A percentile compares a stretch with the other conserved stretches of the same genome.
Evolutionary conservation across 2,797 vertebrate genomes (phyloP).

Genomic region (Decapterus maruadsi): DNA sequence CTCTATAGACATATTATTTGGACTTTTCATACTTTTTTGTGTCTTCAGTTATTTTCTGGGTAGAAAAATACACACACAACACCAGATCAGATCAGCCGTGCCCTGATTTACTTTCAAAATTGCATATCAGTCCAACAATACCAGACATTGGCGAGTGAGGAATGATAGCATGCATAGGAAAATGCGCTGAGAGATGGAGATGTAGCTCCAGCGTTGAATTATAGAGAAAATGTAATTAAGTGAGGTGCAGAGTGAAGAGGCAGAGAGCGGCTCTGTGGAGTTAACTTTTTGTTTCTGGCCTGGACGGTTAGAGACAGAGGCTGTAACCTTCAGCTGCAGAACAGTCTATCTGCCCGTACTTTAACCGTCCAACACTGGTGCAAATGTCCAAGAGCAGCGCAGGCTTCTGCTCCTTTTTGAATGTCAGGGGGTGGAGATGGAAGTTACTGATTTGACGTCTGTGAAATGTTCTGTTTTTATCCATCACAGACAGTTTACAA

Average conservation of each 20-base stretch:
- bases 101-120: not conserved
- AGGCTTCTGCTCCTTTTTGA: not conserved
- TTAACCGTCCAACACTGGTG: constrained; percentile 3
- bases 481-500: not conserved
- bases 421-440: not conserved
- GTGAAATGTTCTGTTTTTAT: not conserved
- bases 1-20: not conserved
- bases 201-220: constrained; percentile 33
- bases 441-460: not conserved
- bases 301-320: constrained; percentile 7
- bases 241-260: constrained; percentile 73
- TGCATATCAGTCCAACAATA: not conserved
- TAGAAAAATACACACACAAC: not conserved
- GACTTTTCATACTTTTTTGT: not conserved
- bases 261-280: constrained; percentile 26
- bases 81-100: not conserved
- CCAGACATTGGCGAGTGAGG: constrained; percentile 12
- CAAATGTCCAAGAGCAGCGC: constrained; percentile 41
- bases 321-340: constrained; percentile 39
- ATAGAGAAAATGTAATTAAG: constrained; percentile 59
- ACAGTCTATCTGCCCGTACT: constrained; percentile 13
- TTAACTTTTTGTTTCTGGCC: constrained; percentile 46
- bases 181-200: constrained; percentile 52
- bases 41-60: not conserved
- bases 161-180: constrained; percentile 36